Conservation (phyloP, 2,888 invertebrate genomes). For the Cosmia trapezina region DNA sequence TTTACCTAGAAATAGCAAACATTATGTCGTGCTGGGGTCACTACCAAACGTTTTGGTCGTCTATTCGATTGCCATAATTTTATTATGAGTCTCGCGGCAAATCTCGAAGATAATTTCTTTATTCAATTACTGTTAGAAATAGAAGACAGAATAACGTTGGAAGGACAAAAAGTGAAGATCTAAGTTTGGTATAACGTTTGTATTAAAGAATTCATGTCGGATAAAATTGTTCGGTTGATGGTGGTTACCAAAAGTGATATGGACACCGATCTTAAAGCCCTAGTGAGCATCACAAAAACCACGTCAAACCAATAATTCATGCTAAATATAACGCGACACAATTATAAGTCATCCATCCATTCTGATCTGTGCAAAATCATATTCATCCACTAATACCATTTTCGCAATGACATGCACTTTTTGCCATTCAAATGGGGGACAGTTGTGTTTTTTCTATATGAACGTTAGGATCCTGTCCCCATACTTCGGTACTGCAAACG, state of each 20-base stretch:
- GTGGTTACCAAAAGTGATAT: slow-evolving; percentile 34
- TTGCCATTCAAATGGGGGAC: slow-evolving; percentile 90
- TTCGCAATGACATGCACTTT: slow-evolving; percentile 89
- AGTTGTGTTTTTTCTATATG: slow-evolving; percentile 86
- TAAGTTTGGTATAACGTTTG: background rate
- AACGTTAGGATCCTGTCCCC: slow-evolving; percentile 66
- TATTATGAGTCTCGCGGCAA: slow-evolving; percentile 73
- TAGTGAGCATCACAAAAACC: slow-evolving; percentile 75
- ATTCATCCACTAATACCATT: slow-evolving; percentile 89
- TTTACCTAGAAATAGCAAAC: slow-evolving; percentile 89
- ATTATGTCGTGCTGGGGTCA: slow-evolving; percentile 84
- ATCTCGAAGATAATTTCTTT: slow-evolving; percentile 73
- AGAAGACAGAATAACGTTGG: slow-evolving; percentile 26
- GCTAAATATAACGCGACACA: slow-evolving; percentile 88
- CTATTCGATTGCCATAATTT: slow-evolving; percentile 87
- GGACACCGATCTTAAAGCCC: slow-evolving; percentile 48
- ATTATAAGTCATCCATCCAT: slow-evolving; percentile 90
- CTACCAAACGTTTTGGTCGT: slow-evolving; percentile 80
- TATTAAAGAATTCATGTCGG: slow-evolving; percentile 7
- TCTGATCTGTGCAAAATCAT: slow-evolving; percentile 87
- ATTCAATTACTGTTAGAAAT: slow-evolving; percentile 55
- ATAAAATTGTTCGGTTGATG: slow-evolving; percentile 18
- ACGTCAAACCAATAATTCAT: slow-evolving; percentile 89
- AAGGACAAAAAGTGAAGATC: background rate
- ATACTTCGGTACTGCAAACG: slow-evolving; percentile 77